Evolutionary conservation across 2,888 invertebrate genomes (phyloP).

Genomic region (Griposia aprilina): DNA sequence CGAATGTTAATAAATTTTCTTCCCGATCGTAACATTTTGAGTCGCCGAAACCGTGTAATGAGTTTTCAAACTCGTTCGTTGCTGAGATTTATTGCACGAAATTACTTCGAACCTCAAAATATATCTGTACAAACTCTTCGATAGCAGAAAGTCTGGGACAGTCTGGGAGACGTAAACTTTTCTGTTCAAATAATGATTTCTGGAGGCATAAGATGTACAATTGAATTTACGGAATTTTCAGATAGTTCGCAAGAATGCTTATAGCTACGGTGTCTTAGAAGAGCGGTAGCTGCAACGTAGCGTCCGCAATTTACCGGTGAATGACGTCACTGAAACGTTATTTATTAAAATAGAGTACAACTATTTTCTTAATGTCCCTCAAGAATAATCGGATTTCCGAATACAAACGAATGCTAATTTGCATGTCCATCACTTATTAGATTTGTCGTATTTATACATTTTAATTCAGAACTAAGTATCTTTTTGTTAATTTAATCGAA

Average conservation of each 20-base stretch:
- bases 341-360: no score
- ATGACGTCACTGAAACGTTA: no score
- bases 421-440: no score
- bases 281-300: no score
- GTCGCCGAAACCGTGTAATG: constrained; percentile 68
- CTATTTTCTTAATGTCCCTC: no score
- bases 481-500: no score
- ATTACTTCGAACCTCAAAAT: constrained; percentile 65
- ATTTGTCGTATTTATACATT: no score
- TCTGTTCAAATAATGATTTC: constrained; percentile 44
- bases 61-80: constrained; percentile 70
- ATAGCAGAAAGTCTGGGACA: constrained; percentile 44
- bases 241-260: neutral
- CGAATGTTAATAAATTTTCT: constrained; percentile 67
- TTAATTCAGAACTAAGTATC: no score
- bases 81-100: constrained; percentile 63
- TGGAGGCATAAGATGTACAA: neutral
- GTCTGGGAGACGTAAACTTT: constrained; percentile 50
- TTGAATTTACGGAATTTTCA: neutral
- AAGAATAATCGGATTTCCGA: no score
- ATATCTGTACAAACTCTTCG: constrained; percentile 62
- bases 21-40: constrained; percentile 67
- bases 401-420: no score
- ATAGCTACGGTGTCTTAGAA: neutral
- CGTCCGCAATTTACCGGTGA: no score